Percentiles rank a stretch among this genome's conserved stretches.
Evolutionary conservation across 2,888 invertebrate species (phyloP).

Genomic region (Pristionchus arcanus): DNA sequence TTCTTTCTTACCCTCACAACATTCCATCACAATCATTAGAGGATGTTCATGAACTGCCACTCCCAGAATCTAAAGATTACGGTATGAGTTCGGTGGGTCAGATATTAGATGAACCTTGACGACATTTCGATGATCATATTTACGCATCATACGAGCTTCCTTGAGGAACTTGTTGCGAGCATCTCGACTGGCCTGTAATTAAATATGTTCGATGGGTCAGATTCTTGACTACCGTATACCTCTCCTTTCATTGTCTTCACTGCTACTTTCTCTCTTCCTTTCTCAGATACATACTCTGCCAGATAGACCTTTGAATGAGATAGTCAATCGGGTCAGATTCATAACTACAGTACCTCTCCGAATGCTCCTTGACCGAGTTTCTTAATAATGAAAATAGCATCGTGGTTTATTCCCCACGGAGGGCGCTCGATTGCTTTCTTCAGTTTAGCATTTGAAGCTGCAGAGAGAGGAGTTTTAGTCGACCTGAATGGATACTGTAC

Average conservation of each 20-base stretch:
- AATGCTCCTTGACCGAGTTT: conserved; percentile 75
- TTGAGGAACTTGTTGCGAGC: conserved; percentile 73
- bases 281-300: conserved; percentile 60
- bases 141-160: conserved; percentile 75
- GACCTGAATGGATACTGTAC: conserved; percentile 54
- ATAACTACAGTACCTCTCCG: conserved; percentile 66
- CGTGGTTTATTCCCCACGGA: conserved; percentile 72
- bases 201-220: neutral
- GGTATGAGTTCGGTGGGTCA: neutral
- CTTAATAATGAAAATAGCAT: conserved; percentile 66
- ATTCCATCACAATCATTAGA: conserved; percentile 75
- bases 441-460: conserved; percentile 60
- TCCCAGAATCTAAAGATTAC: conserved; percentile 61
- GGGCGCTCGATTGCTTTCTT: conserved; percentile 62
- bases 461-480: conserved; percentile 63
- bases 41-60: conserved; percentile 75
- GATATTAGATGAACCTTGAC: conserved; percentile 59
- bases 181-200: conserved; percentile 63
- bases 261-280: conserved; percentile 65
- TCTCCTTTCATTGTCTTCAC: conserved; percentile 75
- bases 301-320: conserved; percentile 61
- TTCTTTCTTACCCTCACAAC: conserved; percentile 47
- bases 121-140: conserved; percentile 71
- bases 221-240: conserved; percentile 53
- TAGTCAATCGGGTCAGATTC: neutral